These are phyloP conservation scores for Ranitomeya variabilis DNA, from an alignment of 2,113 vertebrate genomes.

Conservation along the genomic window DNA sequence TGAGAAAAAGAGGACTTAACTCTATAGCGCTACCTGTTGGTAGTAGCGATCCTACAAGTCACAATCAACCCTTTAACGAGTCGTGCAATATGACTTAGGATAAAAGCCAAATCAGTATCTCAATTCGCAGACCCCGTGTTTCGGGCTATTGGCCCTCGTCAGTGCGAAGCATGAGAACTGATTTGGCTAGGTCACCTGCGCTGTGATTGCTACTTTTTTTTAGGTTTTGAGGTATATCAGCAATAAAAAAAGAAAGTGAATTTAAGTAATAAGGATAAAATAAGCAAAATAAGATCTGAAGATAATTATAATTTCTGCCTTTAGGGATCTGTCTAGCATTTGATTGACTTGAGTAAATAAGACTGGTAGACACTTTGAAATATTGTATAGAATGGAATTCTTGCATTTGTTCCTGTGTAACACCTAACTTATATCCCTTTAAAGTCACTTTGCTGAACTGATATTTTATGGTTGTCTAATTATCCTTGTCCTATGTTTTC, in stretches of 20 bases:
- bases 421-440: constrained; percentile 33
- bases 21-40: no score
- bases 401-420: background rate
- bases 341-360: background rate
- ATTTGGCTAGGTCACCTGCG: no score
- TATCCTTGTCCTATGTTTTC: constrained; percentile 51
- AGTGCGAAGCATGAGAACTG: no score
- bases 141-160: no score
- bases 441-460: constrained; percentile 46
- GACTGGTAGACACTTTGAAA: background rate
- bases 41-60: no score
- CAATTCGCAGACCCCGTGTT: no score
- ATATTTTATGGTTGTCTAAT: constrained; percentile 56
- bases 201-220: no score
- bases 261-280: background rate
- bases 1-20: no score
- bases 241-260: background rate
- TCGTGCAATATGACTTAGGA: no score
- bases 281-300: background rate
- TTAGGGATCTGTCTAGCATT: background rate
- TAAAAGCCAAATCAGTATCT: no score
- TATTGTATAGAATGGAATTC: background rate
- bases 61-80: no score
- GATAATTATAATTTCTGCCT: background rate
- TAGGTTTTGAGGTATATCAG: background rate